These are phyloP conservation scores for Clusia tigrina DNA, from an alignment of 2,888 invertebrate species.

Conservation along the genomic window DNA sequence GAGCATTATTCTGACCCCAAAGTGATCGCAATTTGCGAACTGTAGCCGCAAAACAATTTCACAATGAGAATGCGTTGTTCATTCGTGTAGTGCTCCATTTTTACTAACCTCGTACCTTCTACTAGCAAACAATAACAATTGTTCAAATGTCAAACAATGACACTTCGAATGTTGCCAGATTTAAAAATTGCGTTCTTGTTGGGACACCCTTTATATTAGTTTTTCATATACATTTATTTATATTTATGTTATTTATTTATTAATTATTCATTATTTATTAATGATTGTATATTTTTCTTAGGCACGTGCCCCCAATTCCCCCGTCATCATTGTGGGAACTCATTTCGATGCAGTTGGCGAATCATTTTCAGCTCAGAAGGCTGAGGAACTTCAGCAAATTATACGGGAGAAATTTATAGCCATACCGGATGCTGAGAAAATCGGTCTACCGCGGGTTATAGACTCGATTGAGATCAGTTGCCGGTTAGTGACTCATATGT, in stretches of 20 bases:
- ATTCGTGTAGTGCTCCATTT: no score
- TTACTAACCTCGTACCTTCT: no score
- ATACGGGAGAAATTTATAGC: slow-evolving; percentile 90
- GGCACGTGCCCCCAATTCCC: slow-evolving; percentile 94
- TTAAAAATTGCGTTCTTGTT: no score
- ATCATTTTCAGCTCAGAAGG: slow-evolving; percentile 60
- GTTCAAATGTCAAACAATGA: no score
- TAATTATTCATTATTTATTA: no score
- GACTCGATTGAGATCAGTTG: slow-evolving; percentile 91
- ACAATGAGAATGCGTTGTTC: no score
- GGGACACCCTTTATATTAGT: no score
- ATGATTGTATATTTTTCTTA: slow-evolving; percentile 18
- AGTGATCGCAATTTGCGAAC: no score
- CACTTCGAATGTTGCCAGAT: no score
- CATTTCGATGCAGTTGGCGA: slow-evolving; percentile 85
- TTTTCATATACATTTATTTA: not conserved
- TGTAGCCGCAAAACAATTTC: no score
- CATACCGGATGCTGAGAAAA: slow-evolving; percentile 94
- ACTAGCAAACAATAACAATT: no score
- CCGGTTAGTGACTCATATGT: slow-evolving; percentile 45
- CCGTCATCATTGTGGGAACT: slow-evolving; percentile 95
- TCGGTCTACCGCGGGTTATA: slow-evolving; percentile 90
- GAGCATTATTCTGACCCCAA: no score
- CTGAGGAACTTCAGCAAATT: slow-evolving; percentile 85
- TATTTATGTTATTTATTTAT: slow-evolving; percentile 3